Base-by-base conservation (phyloP, 2,888 invertebrate species). In the Tachina fera region DNA sequence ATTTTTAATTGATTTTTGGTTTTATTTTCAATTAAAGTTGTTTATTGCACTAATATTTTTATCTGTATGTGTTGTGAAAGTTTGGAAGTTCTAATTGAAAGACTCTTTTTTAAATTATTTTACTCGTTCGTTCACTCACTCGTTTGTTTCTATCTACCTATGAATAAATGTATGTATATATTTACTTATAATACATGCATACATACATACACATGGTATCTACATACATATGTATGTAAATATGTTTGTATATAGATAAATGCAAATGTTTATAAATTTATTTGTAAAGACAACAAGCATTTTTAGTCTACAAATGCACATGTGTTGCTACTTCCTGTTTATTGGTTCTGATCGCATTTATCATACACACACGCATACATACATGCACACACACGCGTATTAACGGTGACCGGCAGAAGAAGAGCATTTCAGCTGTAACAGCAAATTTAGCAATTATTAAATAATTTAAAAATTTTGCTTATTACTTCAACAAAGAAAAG, bases 301-400 rank as follows among this genome's bases (percentile, higher is more conserved):
- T 65, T 65, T 68, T 53, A 78, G 63, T 81, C 78, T 86, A 78
- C 68, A 56, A 63, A 70, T 53, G 70, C 87, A 87, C 88, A 90
- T 90, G 90, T 90, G 90, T 89, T 89, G 90, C 90, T 89, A 90
- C 90, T 90, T 90, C 90, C 90, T 91, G 90, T 87, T 89, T 88
- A 88, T 90, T 90, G 89, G 88, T 90, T 89, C 89, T 90, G 89
- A 88, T 90, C 88, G 89, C 89, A 88, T 90, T 90, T 88, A 90
- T 90, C 88, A 88, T 89, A 31, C 31, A 31, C 31, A 31, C 31
- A 31, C 31, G 6, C 6, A 31, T 6, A 31, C 31, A 31, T 31
- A 0, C 31, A 31, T 4, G 4, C 31, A 31, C 31, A 31, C 31
- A 31, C 31, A 31, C 31, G 31, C 5, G 31, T 31, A 88, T 88